Conservation (phyloP, 2,113 vertebrate genomes). For the Nicator chloris region DNA sequence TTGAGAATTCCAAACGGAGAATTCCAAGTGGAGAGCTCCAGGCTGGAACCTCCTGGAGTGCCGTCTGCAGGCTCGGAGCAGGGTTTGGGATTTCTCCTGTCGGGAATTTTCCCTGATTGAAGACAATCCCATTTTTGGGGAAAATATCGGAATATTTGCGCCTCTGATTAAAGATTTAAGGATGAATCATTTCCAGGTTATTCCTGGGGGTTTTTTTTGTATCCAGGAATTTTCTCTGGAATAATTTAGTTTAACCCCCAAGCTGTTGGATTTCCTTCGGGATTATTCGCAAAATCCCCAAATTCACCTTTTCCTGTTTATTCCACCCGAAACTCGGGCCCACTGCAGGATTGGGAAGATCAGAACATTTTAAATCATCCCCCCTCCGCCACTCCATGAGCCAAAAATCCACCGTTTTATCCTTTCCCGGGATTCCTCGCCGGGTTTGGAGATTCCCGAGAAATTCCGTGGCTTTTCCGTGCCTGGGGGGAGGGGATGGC, state of each 20-base stretch:
- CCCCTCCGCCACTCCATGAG: too few species aligned
- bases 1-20: too few species aligned
- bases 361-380: too few species aligned
- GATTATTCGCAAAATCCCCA: background rate
- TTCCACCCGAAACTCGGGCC: background rate
- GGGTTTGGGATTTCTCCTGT: background rate
- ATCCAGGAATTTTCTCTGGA: background rate
- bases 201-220: background rate
- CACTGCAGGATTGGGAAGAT: accelerated
- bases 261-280: background rate
- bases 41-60: background rate
- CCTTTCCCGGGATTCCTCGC: background rate
- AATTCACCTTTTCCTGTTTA: background rate
- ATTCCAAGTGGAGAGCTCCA: background rate
- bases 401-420: accelerated
- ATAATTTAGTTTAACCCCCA: background rate
- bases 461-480: background rate
- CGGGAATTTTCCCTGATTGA: background rate
- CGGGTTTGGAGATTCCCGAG: background rate
- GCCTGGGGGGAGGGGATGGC: background rate
- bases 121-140: accelerated
- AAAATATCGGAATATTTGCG: background rate
- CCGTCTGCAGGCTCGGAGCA: accelerated
- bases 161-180: too few species aligned
- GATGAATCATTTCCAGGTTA: background rate